A percentile compares a stretch with the other conserved stretches of the same genome.
These are phyloP conservation scores for Cerceris ruficornis DNA, from an alignment of 2,888 invertebrate genomes.

Conservation along the genomic window DNA sequence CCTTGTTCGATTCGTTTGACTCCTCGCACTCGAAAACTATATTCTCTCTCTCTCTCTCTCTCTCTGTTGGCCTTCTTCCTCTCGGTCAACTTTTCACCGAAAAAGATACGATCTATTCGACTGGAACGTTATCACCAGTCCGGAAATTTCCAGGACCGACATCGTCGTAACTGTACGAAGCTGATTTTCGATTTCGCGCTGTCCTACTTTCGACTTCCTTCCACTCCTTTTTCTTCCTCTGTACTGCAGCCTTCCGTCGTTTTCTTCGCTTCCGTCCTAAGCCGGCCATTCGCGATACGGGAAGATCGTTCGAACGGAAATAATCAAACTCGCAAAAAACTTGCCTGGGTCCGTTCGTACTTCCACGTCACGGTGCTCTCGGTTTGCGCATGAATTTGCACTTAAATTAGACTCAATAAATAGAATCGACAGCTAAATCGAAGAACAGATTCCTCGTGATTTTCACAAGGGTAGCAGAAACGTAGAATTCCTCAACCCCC, in stretches of 20 bases:
- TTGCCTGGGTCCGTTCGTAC: neutral
- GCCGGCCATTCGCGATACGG: constrained; percentile 7
- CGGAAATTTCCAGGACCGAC: constrained; percentile 58
- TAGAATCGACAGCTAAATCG: constrained; percentile 39
- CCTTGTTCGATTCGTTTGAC: constrained; percentile 20
- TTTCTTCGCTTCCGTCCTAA: constrained; percentile 5
- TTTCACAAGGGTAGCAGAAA: too few species aligned
- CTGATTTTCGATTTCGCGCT: constrained; percentile 55
- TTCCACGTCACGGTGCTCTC: neutral
- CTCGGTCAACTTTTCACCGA: constrained; percentile 60
- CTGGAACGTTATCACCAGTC: constrained; percentile 68
- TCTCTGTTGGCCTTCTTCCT: too few species aligned
- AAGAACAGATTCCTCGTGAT: neutral
- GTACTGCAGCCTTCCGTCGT: constrained; percentile 3
- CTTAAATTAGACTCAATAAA: constrained; percentile 31
- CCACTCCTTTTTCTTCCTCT: constrained; percentile 32
- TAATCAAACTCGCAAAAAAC: constrained; percentile 46
- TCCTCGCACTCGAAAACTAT: constrained; percentile 28
- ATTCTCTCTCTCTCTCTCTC: constrained; percentile 11
- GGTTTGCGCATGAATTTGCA: constrained; percentile 16
- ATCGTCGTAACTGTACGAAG: constrained; percentile 46
- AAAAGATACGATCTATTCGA: constrained; percentile 71
- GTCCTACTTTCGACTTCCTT: constrained; percentile 45
- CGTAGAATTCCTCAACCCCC: too few species aligned
- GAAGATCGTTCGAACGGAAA: constrained; percentile 32